Conservation (phyloP, 2,888 invertebrate species). For the Neelides folsomi region DNA sequence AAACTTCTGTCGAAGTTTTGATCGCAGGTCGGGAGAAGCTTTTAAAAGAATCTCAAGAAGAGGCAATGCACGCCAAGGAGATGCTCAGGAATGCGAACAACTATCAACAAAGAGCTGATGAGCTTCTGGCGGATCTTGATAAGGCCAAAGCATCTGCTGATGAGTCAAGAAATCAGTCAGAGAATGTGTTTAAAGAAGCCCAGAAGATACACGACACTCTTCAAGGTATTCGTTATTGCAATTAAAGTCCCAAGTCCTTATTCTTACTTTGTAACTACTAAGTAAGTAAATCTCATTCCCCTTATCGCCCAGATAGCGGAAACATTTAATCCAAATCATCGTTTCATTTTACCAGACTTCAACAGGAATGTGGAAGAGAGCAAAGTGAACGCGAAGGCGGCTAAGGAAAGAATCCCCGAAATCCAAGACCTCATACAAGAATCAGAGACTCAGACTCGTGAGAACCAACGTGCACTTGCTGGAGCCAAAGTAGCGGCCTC, state of each 20-base stretch:
- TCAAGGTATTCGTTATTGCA: conserved; percentile 41
- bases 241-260: neutral
- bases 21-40: conserved; percentile 38
- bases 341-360: conserved; percentile 50
- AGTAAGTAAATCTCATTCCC: too few species aligned
- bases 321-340: neutral
- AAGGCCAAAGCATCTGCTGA: conserved; percentile 60
- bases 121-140: conserved; percentile 64
- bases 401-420: conserved; percentile 57
- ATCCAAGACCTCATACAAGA: conserved; percentile 58
- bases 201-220: conserved; percentile 63
- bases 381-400: conserved; percentile 62
- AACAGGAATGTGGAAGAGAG: conserved; percentile 77
- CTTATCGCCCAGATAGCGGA: too few species aligned
- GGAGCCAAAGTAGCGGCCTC: conserved; percentile 67
- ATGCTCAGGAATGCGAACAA: conserved; percentile 45
- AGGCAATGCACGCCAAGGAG: conserved; percentile 41
- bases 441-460: conserved; percentile 55
- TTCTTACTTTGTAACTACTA: too few species aligned
- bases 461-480: conserved; percentile 55
- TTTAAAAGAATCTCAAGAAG: conserved; percentile 50
- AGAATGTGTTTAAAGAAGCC: conserved; percentile 64
- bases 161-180: conserved; percentile 70
- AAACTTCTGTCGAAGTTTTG: conserved; percentile 11
- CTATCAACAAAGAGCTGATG: conserved; percentile 66